Base-by-base conservation (phyloP, 2,113 vertebrate species). In the Deroptyus accipitrinus region DNA sequence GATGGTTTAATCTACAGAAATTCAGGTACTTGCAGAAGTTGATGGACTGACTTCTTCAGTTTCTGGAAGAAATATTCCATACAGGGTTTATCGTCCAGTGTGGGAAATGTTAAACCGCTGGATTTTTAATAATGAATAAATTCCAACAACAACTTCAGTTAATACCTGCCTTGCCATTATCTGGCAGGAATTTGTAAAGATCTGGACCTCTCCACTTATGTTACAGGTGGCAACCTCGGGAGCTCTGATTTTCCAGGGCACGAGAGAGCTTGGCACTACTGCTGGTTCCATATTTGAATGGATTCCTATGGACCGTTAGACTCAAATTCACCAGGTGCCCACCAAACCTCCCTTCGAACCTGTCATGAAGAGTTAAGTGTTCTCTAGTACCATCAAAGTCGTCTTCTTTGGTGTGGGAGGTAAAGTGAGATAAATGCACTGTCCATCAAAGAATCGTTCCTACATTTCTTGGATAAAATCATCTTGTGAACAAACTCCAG, bases 1-100 rank as follows among this genome's bases (percentile, higher is more conserved):
- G 96, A 97, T 97, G 96, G 95, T 97, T 97, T 97, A 95, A 96
- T 97, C 96, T 97, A 96, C 93, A 96, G 96, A 96, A 97, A 97
- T 95, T 92, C 93, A 94, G 96, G 95, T 97, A 92, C 94, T 95
- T 96, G 73, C 77, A 89, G 93, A 95, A 95, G 96, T 97, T 97
- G 95, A 96, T 97, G 96, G 95, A 97, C 95, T 95, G 72, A 81
- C 81, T 95, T 94, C 94, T 94, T 97, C 89, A 94, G 82, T 89
- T 59, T 59, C 92, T 95, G 83, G 88, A 95, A 95, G 92, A 92
- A 96, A 88, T 94, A 95, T 37, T 92, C 94, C 92, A 82, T 94
- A 77, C 42, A 10, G 23, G 95, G 89, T 94, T 95, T 95, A 68
- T 84, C 52, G 68, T 96, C 94, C 95, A 94, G 89, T 92, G 49